A percentile compares a stretch with the other conserved stretches of the same genome.
phyloP scores from a whole-genome alignment of 2,113 vertebrate species.

The Centropus bengalensis region DNA sequence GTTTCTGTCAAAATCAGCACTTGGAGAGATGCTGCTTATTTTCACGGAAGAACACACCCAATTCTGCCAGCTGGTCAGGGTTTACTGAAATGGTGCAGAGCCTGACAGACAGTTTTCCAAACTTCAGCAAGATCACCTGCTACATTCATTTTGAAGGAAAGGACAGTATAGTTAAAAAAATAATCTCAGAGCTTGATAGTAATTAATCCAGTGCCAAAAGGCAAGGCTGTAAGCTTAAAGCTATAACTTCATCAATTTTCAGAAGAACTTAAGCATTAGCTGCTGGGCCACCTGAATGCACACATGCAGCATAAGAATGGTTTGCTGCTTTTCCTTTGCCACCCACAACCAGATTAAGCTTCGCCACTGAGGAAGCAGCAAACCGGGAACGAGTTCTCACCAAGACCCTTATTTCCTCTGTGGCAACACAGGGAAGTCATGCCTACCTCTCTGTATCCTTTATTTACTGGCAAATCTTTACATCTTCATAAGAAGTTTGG shows the following conservation, averaged over 20 bases:
- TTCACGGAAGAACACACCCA: neutral
- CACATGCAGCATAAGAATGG: neutral
- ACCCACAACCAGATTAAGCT: neutral
- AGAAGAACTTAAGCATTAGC: neutral
- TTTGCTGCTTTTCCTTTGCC: neutral
- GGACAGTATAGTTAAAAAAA: accelerated
- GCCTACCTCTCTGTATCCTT: neutral
- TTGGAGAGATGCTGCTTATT: neutral
- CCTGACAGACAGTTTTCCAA: neutral
- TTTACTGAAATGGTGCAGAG: neutral
- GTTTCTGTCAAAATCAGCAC: conserved; percentile 2
- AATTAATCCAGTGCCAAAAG: neutral
- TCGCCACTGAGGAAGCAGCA: accelerated
- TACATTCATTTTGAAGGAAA: neutral
- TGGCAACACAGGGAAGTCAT: neutral
- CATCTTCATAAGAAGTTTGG: neutral
- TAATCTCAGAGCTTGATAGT: neutral
- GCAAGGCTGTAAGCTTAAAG: neutral
- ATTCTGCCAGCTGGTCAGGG: neutral
- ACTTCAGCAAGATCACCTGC: neutral
- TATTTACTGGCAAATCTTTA: neutral
- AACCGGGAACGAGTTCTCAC: neutral
- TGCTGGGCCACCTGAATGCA: neutral
- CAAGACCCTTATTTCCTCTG: neutral
- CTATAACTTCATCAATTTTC: neutral